Conservation (phyloP, 2,113 vertebrate species). For the Nerophis lumbriciformis region DNA sequence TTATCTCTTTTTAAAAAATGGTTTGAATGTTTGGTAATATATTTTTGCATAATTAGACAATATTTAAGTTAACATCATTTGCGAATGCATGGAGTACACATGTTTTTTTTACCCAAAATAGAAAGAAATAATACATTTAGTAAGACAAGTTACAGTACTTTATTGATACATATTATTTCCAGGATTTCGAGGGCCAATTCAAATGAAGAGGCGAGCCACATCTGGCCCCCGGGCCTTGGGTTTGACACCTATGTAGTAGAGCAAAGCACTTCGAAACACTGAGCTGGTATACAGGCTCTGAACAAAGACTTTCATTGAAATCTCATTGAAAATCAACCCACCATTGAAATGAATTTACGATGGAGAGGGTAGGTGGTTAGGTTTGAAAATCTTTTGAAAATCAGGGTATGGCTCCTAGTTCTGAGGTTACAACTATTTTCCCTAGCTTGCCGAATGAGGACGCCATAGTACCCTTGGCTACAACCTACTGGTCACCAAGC, state of each 20-base stretch:
- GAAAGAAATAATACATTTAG: no score
- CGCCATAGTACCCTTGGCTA: slow-evolving; percentile 13
- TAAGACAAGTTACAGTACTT: no score
- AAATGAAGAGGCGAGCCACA: no score
- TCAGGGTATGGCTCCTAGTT: slow-evolving; percentile 23
- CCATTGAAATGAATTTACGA: slow-evolving; percentile 16
- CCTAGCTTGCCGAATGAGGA: slow-evolving; percentile 23
- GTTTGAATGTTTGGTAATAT: no score
- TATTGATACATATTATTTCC: no score
- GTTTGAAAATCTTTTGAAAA: slow-evolving; percentile 6
- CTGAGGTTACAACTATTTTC: slow-evolving; percentile 26
- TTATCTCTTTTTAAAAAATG: no score
- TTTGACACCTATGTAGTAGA: slow-evolving; percentile 14
- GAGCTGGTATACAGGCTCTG: slow-evolving; percentile 42
- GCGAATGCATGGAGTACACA: no score
- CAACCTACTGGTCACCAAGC: slow-evolving; percentile 15
- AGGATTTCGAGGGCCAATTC: no score
- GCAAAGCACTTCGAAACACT: slow-evolving; percentile 61
- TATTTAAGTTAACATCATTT: no score
- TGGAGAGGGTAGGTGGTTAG: background rate
- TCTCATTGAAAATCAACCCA: slow-evolving; percentile 21
- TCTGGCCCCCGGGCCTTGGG: no score
- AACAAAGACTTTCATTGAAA: slow-evolving; percentile 42
- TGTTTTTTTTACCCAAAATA: no score
- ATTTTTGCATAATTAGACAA: no score